These are phyloP conservation scores for Odontophorus gujanensis DNA, from an alignment of 2,113 vertebrate genomes.

Conservation along the genomic window DNA sequence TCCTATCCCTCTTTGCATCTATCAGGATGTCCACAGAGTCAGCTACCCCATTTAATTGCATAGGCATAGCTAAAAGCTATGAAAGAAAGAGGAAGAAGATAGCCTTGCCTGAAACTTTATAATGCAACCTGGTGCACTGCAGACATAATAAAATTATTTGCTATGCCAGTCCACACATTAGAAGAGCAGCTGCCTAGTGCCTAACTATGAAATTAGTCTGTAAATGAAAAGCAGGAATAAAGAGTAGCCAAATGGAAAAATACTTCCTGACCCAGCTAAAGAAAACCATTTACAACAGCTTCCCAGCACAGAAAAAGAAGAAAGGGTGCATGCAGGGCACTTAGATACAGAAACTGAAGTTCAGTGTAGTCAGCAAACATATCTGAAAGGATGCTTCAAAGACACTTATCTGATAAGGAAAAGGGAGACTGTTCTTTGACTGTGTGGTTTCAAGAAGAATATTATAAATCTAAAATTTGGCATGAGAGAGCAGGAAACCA, in stretches of 20 bases:
- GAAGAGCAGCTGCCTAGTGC: constrained; percentile 66
- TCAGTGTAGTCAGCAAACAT: not conserved
- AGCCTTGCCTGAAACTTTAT: constrained; percentile 62
- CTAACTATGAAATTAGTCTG: constrained; percentile 58
- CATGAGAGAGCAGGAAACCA: not conserved
- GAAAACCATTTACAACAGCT: constrained; percentile 44
- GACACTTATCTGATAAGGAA: not conserved
- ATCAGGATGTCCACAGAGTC: constrained; percentile 11
- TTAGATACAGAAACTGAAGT: not conserved
- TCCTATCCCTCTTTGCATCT: not conserved
- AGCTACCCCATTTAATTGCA: constrained; percentile 33
- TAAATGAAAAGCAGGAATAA: constrained; percentile 72
- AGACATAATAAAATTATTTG: constrained; percentile 71
- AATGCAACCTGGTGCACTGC: constrained; percentile 58
- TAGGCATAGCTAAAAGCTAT: constrained; percentile 31
- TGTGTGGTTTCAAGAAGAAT: not conserved
- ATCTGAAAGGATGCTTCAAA: not conserved
- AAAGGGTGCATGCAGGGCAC: not conserved
- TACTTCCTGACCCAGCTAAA: constrained; percentile 59
- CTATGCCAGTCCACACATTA: constrained; percentile 67
- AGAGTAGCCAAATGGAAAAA: constrained; percentile 68
- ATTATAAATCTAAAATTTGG: not conserved
- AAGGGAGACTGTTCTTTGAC: not conserved
- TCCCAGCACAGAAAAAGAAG: constrained; percentile 1
- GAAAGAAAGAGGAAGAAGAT: constrained; percentile 34